Conservation (phyloP, 2,888 invertebrate genomes). For the Drosophila fungiperda region DNA sequence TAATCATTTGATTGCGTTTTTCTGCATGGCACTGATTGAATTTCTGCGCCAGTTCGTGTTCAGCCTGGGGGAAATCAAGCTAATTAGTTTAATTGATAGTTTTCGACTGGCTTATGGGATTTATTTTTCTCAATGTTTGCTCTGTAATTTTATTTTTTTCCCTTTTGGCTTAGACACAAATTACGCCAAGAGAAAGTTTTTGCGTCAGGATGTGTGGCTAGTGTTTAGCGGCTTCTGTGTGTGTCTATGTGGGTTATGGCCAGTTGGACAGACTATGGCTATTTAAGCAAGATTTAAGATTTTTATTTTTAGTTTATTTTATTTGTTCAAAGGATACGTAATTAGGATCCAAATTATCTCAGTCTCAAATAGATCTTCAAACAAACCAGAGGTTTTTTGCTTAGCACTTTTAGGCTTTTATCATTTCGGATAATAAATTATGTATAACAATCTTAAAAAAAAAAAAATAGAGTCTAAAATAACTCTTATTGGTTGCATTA, state of each 20-base stretch:
- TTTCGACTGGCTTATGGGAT: slow-evolving; percentile 49
- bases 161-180: slow-evolving; percentile 33
- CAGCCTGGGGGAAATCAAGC: slow-evolving; percentile 59
- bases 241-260: slow-evolving; percentile 11
- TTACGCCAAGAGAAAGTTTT: slow-evolving; percentile 53
- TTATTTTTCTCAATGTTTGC: slow-evolving; percentile 16
- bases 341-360: not conserved
- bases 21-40: slow-evolving; percentile 78
- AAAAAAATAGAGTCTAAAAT: not conserved
- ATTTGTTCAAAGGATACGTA: not conserved
- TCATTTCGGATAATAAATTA: not conserved
- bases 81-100: slow-evolving; percentile 81
- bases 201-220: slow-evolving; percentile 32
- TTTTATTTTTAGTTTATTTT: not conserved
- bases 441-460: not conserved
- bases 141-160: slow-evolving; percentile 5
- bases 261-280: slow-evolving; percentile 14
- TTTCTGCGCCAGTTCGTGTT: slow-evolving; percentile 59
- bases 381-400: not conserved
- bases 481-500: not conserved
- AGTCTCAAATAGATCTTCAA: not conserved
- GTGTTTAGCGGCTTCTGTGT: slow-evolving; percentile 5
- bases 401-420: not conserved
- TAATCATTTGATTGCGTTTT: slow-evolving; percentile 81
- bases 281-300: slow-evolving; percentile 8